Base-by-base conservation (phyloP, 2,797 vertebrate genomes). In the Danionella dracula region DNA sequence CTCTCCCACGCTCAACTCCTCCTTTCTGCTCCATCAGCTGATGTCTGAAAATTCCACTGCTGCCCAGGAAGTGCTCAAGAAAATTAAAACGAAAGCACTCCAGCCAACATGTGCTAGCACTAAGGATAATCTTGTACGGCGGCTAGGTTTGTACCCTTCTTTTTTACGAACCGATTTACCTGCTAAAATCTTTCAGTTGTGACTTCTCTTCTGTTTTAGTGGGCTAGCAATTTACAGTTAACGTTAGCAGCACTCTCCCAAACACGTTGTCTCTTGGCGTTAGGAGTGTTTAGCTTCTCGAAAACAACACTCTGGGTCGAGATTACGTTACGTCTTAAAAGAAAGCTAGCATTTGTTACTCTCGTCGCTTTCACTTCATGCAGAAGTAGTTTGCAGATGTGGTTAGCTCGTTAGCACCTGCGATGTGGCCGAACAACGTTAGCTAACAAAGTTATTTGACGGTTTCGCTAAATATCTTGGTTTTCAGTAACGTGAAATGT, bases 1-100 rank as follows among this genome's bases (percentile, higher is more conserved):
- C 40, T 38, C 21, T 73, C 73, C 60, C 79, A 83, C 67, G 66
- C 78, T 23, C 29, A 15, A 44, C 23, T 19, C 12, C 48, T 44
- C 19, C 75, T 86, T 83, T 83, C 68, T 68, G 77, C 75, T 78
- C 60, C 77, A 82, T 87, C 91, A 92, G 91, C 92, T 92, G 92
- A 86, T 83, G 86, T 75, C 74, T 75, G 73, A 70, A 72, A 66
- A 73, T 78, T 69, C 59, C 68, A 9, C 57, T 46, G 70, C 62
- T 38, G 31, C 69, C 54, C 84, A 85, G 86, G 86, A 88, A 88
- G 86, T 84, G 77, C 34, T 40, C 4, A 17, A 60, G 29, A n/a
- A 15, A 21, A 44, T 13, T 27, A 23, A 17, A 48, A 13, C 19
- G 13, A 53, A 38, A 53, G 12, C 35, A 15, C 8, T 8, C 21